Evolutionary conservation across 2,797 vertebrate genomes (phyloP).

Genomic region (Cossypha caffra): DNA sequence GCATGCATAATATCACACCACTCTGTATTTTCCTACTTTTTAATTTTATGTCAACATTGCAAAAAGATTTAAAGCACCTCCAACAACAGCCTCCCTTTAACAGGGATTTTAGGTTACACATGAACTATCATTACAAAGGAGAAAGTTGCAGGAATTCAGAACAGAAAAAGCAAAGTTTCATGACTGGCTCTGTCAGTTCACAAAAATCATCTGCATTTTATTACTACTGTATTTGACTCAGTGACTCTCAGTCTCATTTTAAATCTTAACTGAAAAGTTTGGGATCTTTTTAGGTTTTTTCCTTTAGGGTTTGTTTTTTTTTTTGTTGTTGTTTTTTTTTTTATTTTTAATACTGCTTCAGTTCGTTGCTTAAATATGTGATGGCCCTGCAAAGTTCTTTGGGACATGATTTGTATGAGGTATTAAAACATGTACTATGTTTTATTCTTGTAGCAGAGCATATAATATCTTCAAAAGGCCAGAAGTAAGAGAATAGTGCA

Average conservation of each 20-base stretch:
- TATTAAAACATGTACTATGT: not conserved
- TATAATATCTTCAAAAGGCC: not conserved
- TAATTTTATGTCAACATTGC: not conserved
- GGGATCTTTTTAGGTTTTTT: not conserved
- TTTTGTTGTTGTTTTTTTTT: no score
- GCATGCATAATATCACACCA: not conserved
- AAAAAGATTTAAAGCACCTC: not conserved
- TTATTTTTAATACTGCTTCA: not conserved
- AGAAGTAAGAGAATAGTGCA: not conserved
- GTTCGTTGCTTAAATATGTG: not conserved
- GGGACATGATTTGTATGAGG: not conserved
- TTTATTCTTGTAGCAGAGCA: not conserved
- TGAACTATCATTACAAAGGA: not conserved
- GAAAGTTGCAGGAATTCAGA: not conserved
- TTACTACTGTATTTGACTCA: not conserved
- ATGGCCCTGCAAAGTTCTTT: not conserved
- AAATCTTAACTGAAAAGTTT: not conserved
- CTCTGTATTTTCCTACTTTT: not conserved
- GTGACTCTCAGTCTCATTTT: not conserved
- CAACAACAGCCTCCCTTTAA: not conserved
- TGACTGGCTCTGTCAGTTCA: not conserved
- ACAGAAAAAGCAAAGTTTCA: not conserved
- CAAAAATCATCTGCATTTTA: not conserved
- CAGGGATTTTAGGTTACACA: not conserved
- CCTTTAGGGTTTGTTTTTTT: no score